Evolutionary conservation across 2,888 invertebrate genomes (phyloP).

Genomic region (Conistra vaccinii): DNA sequence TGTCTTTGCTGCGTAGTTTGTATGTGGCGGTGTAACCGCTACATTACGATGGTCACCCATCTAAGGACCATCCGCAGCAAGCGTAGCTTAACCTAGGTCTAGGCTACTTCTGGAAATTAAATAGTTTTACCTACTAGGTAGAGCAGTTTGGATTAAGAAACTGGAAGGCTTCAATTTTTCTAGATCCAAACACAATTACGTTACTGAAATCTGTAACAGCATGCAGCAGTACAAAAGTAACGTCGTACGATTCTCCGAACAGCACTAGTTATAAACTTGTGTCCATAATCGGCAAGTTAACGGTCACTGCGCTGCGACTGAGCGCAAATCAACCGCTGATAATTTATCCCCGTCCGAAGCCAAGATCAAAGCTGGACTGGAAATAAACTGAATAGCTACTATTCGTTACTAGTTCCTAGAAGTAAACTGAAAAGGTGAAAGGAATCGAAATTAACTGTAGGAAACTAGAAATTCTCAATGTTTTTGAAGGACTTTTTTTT

Average conservation of each 20-base stretch:
- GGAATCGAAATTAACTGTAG: neutral
- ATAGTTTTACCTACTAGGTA: neutral
- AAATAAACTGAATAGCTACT: constrained; percentile 22
- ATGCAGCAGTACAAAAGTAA: constrained; percentile 1
- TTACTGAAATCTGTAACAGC: neutral
- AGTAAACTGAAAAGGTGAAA: neutral
- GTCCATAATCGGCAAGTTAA: constrained; percentile 20
- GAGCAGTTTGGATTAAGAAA: neutral
- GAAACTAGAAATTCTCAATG: neutral
- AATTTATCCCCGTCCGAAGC: constrained; percentile 18
- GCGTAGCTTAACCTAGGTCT: too few species aligned
- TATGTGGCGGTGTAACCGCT: too few species aligned
- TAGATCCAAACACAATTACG: neutral
- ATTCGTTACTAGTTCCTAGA: neutral
- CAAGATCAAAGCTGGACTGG: constrained; percentile 44
- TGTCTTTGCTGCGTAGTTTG: too few species aligned
- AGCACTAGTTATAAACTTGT: neutral
- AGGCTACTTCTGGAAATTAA: neutral
- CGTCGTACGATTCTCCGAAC: neutral
- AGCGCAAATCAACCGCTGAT: constrained; percentile 30
- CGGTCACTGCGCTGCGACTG: constrained; percentile 16
- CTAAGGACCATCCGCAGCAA: too few species aligned
- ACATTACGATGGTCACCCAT: too few species aligned
- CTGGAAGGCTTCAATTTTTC: neutral
- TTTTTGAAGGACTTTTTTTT: neutral